These are phyloP conservation scores for Anhinga anhinga DNA, from an alignment of 2,113 vertebrate genomes.

Conservation along the genomic window DNA sequence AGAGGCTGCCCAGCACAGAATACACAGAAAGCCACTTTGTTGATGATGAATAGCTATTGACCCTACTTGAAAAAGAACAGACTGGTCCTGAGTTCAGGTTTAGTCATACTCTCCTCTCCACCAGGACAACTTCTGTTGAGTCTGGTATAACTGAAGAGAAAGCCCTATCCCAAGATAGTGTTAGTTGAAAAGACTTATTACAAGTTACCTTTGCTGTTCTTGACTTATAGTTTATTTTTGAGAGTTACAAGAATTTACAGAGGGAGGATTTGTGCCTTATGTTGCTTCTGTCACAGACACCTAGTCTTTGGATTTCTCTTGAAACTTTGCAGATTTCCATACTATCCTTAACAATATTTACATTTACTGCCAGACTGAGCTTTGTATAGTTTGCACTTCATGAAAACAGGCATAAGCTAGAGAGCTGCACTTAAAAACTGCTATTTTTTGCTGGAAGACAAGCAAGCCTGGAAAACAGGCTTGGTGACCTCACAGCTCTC, in stretches of 20 bases:
- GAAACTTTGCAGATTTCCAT: background rate
- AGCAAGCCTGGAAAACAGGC: background rate
- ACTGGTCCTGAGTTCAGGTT: background rate
- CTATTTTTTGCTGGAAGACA: background rate
- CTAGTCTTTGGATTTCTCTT: background rate
- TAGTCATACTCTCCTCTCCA: background rate
- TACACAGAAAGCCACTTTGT: background rate
- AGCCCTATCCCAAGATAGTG: background rate
- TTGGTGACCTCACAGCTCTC: background rate
- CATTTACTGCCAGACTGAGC: background rate
- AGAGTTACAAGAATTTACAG: background rate
- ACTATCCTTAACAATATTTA: background rate
- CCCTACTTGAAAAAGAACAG: slow-evolving; percentile 7
- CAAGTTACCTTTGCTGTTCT: background rate
- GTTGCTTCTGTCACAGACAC: background rate
- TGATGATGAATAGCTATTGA: slow-evolving; percentile 9
- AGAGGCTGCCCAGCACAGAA: background rate
- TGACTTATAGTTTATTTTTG: background rate
- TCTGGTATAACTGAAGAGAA: background rate
- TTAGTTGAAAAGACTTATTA: background rate
- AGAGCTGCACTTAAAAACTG: background rate
- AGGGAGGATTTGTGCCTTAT: background rate
- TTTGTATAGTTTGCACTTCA: background rate
- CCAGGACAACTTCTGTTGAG: background rate
- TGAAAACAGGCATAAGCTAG: background rate